These are phyloP conservation scores for Nothoprocta perdicaria DNA, from an alignment of 2,113 vertebrate species.

Conservation along the genomic window DNA sequence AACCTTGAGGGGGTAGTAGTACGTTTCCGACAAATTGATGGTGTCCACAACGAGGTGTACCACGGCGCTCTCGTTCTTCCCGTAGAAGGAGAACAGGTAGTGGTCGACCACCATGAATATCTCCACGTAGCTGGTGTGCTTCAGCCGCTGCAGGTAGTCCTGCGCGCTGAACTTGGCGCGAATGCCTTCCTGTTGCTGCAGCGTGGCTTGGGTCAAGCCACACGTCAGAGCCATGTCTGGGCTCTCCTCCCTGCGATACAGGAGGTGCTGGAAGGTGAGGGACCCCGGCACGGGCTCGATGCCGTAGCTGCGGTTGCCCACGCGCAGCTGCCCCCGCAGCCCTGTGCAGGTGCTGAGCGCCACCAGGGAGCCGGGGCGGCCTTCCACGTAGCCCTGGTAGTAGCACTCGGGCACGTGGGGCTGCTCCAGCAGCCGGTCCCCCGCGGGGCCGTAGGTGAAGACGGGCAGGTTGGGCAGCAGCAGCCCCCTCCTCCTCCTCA, in stretches of 20 bases:
- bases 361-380: neutral
- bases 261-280: slow-evolving; percentile 29
- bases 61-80: neutral
- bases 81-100: neutral
- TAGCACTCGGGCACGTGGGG: slow-evolving; percentile 29
- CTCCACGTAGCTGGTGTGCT: neutral
- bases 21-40: neutral
- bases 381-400: slow-evolving; percentile 56
- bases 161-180: too few relatives aligned
- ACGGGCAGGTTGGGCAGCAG: slow-evolving; percentile 30
- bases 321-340: slow-evolving; percentile 55
- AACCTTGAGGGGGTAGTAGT: neutral
- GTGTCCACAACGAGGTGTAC: neutral
- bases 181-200: too few relatives aligned
- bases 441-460: slow-evolving; percentile 45
- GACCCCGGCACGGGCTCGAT: slow-evolving; percentile 42
- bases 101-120: neutral
- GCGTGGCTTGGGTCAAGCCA: neutral
- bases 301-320: slow-evolving; percentile 11
- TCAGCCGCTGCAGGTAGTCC: neutral
- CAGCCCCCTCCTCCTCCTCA: slow-evolving; percentile 4
- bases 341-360: slow-evolving; percentile 41
- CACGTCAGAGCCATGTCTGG: neutral
- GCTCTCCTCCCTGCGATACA: slow-evolving; percentile 5
- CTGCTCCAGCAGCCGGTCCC: neutral